Evolutionary conservation across 1,140 invertebrate species (phyloP), one percentile per base, ranked within the genome.

Genomic region (Cotesia glomerata): DNA sequence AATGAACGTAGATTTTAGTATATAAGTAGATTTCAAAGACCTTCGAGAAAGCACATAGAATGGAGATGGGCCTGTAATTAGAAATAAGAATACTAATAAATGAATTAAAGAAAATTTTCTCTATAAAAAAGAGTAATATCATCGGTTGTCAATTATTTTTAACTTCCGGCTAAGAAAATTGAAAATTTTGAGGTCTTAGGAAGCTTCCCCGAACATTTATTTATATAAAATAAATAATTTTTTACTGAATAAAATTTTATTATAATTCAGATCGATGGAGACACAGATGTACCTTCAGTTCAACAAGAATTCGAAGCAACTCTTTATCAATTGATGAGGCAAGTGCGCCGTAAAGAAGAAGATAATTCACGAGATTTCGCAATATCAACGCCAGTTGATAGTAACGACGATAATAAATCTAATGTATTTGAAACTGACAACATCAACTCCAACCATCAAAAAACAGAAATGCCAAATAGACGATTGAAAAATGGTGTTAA

Each of bases 261-360:
- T 69, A 8, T 64, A 62, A 58, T 59, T 52, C 5, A 94, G 93
- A 91, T 95, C 8, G 93, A 95, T 78, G 94, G 94, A 0, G 93
- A 95, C 78, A 94, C 93, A 0, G 93, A 95, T 75, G 90, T 91
- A 7, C 83, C 88, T 2, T 90, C 90, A n/a, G 93, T 95, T 0
- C 92, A 94, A 78, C 89, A 91, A 9, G 92, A 94, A 76, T 94
- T 95, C 80, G 88, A 90, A 9, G 86, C 89, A n/a, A 89, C 92
- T 0, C 87, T 95, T 16, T 86, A 90, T 54, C 90, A 93, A 77
- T 88, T 93, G 72, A 89, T 91, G 82, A 87, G 89, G 69, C 88
- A 89, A 26, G 81, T 90, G 3, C 70, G 73, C 11, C 76, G 79
- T 7, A 87, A 88, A 69, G 85, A 85, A 34, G 79, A 88, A 9